Percentiles rank a stretch among this genome's conserved stretches.
phyloP scores from a whole-genome alignment of 2,113 vertebrate species.

The Chelonoidis abingdonii region DNA sequence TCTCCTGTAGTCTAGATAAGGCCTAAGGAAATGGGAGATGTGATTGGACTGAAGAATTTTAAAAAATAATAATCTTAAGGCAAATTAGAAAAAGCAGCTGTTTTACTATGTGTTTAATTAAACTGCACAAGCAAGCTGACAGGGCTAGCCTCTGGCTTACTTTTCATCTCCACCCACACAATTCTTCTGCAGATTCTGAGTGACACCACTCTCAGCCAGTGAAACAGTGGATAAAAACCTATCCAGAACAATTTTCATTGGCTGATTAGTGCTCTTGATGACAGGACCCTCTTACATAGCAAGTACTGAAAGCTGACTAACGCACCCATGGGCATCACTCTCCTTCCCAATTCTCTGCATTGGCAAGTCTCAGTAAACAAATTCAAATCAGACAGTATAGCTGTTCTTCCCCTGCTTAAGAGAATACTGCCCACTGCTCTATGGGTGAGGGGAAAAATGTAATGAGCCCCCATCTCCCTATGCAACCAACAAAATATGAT shows the following conservation, averaged over 20 bases:
- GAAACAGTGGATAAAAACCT: not conserved
- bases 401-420: not conserved
- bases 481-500: not conserved
- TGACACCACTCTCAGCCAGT: not conserved
- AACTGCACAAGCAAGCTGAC: not conserved
- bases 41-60: not conserved
- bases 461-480: not conserved
- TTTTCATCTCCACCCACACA: not conserved
- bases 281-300: not conserved
- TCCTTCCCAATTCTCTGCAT: not conserved
- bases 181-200: not conserved
- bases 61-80: not conserved
- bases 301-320: fast-evolving
- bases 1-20: not conserved
- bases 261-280: not conserved
- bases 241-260: not conserved
- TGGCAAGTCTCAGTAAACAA: not conserved
- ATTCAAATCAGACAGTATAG: fast-evolving
- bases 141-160: not conserved
- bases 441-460: not conserved
- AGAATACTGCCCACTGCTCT: not conserved
- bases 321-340: fast-evolving
- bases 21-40: not conserved
- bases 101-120: not conserved
- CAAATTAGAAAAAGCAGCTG: not conserved